Evolutionary conservation across 2,888 invertebrate species (phyloP), one percentile per base, ranked within the genome.

Genomic region (Phaedon cochleariae): DNA sequence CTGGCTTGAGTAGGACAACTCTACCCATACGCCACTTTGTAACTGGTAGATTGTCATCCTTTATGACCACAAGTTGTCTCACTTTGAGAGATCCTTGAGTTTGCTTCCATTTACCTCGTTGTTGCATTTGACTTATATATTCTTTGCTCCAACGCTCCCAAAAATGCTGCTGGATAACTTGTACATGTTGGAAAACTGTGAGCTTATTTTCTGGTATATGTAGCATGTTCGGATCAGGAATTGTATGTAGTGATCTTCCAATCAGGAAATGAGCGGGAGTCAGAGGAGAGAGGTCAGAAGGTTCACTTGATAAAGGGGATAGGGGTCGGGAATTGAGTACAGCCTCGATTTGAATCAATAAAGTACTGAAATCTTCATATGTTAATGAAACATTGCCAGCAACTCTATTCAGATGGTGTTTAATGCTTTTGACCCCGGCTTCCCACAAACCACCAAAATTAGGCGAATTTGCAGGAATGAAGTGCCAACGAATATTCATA

Each of bases 261-360:
- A 62, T 65, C 20, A 70, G 46, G 51, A 73, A 70, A 17, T 73
- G 70, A 15, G 62, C 49, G 9, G 72, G 71, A 1, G 71, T 72
- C 9, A 68, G 48, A 2, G 65, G 59, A n/a, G n/a, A n/a, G n/a
- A n/a, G n/a, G n/a, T n/a, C n/a, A n/a, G n/a, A n/a, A n/a, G n/a
- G n/a, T n/a, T 66, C 64, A 20, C 46, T 29, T 21, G 66, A 64
- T 20, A 73, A 18, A 41, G 70, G 67, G 15, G 48, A 61, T 9
- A 74, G 26, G 58, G 78, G 77, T 31, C 76, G 49, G 7, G 74
- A 76, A 67, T 79, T 79, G 9, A 77, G 53, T n/a, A 68, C 57
- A 1, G 74, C 73, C 62, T 76, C 74, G 29, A 76, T 71, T 59
- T n/a, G n/a, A n/a, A n/a, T n/a, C n/a, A 75, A 71, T 1, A 75